phyloP scores from a whole-genome alignment of 2,888 invertebrate species.

The Melanostoma scalare region DNA sequence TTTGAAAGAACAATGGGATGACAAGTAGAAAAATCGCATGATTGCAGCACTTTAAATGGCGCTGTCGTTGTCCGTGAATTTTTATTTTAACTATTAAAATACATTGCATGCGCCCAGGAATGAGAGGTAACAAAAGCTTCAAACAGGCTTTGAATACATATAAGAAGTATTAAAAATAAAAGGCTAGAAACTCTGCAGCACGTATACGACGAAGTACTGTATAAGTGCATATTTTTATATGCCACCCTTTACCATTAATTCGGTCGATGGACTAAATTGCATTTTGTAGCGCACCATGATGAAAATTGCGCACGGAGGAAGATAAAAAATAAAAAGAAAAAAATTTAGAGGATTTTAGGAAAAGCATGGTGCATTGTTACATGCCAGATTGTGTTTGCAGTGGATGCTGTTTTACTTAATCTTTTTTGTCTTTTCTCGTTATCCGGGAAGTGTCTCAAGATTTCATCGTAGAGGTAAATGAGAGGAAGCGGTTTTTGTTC shows the following conservation, averaged over 20 bases:
- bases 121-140: neutral
- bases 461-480: too few relatives aligned
- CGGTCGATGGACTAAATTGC: slow-evolving; percentile 29
- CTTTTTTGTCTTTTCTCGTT: neutral
- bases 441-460: too few relatives aligned
- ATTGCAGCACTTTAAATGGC: slow-evolving; percentile 30
- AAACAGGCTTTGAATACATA: slow-evolving; percentile 19
- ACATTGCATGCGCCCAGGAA: slow-evolving; percentile 23
- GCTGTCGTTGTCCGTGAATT: slow-evolving; percentile 46
- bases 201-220: slow-evolving; percentile 1
- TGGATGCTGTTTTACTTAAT: neutral
- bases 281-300: slow-evolving; percentile 30
- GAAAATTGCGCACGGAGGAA: neutral
- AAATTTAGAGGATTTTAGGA: neutral
- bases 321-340: slow-evolving; percentile 9
- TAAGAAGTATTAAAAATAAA: neutral
- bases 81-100: slow-evolving; percentile 8
- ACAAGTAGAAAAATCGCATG: slow-evolving; percentile 61
- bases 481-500: too few relatives aligned
- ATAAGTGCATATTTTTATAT: slow-evolving; percentile 26
- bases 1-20: slow-evolving; percentile 51
- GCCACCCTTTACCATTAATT: neutral
- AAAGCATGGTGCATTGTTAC: neutral
- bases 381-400: neutral
- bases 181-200: slow-evolving; percentile 30